A percentile compares a stretch with the other conserved stretches of the same genome.
Evolutionary conservation across 1,140 invertebrate genomes (phyloP).

Genomic region (Phortica variegata): DNA sequence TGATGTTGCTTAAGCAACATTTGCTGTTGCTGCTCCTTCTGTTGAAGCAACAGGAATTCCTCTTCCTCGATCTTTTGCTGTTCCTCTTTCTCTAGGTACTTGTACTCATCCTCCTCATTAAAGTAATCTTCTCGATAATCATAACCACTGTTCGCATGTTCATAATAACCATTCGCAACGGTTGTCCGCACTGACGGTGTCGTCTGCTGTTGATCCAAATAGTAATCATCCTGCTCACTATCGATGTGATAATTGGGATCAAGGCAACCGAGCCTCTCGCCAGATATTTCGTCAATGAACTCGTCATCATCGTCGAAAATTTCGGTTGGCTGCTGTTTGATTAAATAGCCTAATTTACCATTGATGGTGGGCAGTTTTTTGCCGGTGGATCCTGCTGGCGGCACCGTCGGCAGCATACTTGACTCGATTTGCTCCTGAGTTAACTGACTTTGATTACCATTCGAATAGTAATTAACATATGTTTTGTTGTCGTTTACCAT

Average conservation of each 20-base stretch:
- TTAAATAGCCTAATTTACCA: slow-evolving; percentile 44
- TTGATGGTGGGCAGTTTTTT: slow-evolving; percentile 55
- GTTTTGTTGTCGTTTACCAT: slow-evolving; percentile 17
- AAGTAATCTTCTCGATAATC: slow-evolving; percentile 56
- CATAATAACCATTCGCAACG: slow-evolving; percentile 44
- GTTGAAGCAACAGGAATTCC: slow-evolving; percentile 16
- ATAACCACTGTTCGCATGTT: slow-evolving; percentile 40
- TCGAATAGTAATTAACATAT: slow-evolving; percentile 24
- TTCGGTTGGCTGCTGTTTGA: slow-evolving; percentile 52
- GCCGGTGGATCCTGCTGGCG: slow-evolving; percentile 36
- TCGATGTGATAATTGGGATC: slow-evolving; percentile 39
- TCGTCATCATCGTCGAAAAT: slow-evolving; percentile 44
- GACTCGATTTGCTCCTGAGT: slow-evolving; percentile 5
- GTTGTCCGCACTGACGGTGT: slow-evolving; percentile 54
- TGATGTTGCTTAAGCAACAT: slow-evolving; percentile 15
- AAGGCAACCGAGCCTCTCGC: slow-evolving; percentile 8
- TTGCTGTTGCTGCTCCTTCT: slow-evolving; percentile 18
- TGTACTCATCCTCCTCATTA: slow-evolving; percentile 55
- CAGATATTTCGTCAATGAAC: slow-evolving; percentile 15
- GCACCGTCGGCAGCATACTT: slow-evolving; percentile 36
- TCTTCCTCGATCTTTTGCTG: slow-evolving; percentile 24
- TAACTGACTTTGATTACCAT: slow-evolving; percentile 26
- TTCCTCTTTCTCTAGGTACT: slow-evolving; percentile 55
- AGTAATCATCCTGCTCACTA: slow-evolving; percentile 49
- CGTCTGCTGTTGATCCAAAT: slow-evolving; percentile 41